Conservation (phyloP, 1,140 invertebrate species). For the Acromyrmex charruanus region DNA sequence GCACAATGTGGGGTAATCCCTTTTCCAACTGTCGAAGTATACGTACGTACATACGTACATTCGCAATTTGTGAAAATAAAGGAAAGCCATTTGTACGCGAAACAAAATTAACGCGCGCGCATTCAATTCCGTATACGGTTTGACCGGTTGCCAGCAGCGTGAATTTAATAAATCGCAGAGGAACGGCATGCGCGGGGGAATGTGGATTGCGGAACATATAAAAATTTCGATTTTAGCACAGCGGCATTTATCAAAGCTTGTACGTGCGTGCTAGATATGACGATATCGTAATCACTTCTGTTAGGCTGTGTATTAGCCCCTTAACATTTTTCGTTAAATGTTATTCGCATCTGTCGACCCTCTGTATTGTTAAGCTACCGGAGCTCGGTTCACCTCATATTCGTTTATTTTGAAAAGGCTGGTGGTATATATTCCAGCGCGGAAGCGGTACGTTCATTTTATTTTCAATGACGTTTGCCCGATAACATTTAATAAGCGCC, state of each 20-base stretch:
- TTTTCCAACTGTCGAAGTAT: conserved; percentile 13
- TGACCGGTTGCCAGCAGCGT: conserved; percentile 53
- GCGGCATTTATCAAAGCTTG: conserved; percentile 47
- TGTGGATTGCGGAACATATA: conserved; percentile 42
- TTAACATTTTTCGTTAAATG: conserved; percentile 51
- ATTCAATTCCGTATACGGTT: conserved; percentile 41
- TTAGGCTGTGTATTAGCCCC: conserved; percentile 26
- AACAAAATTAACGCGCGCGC: conserved; percentile 59
- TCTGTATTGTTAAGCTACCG: conserved; percentile 39
- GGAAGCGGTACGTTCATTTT: conserved; percentile 57
- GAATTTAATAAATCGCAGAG: conserved; percentile 54
- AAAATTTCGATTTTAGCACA: conserved; percentile 59
- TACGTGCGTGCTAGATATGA: conserved; percentile 3
- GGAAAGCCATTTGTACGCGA: conserved; percentile 43
- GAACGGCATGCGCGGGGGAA: no score
- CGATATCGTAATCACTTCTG: conserved; percentile 36
- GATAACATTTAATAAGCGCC: conserved; percentile 65
- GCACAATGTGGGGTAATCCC: conserved; percentile 40
- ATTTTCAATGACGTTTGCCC: conserved; percentile 62
- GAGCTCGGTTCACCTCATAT: conserved; percentile 32
- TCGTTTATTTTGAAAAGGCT: conserved; percentile 47
- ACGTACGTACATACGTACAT: neutral
- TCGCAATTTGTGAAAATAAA: conserved; percentile 55
- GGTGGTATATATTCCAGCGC: conserved; percentile 24
- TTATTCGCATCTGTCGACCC: conserved; percentile 34